These are phyloP conservation scores for Punctoribates punctum DNA, from an alignment of 2,888 invertebrate species.

Conservation along the genomic window DNA sequence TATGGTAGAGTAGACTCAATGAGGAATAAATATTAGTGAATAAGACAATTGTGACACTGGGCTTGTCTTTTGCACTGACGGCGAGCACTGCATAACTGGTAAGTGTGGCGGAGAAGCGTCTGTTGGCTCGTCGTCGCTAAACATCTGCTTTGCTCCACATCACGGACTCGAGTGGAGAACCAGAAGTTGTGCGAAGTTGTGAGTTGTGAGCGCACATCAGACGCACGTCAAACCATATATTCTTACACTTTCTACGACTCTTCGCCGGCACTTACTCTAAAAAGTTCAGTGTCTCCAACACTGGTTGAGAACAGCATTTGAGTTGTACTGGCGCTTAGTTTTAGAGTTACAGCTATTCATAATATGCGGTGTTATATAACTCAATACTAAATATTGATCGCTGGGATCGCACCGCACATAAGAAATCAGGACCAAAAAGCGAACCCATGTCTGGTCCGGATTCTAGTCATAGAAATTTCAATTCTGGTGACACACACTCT, in stretches of 20 bases:
- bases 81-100: not conserved
- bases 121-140: slow-evolving; percentile 14
- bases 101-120: not conserved
- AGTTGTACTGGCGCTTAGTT: not conserved
- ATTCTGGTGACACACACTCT: not conserved
- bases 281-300: not conserved
- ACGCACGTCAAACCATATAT: slow-evolving; percentile 5
- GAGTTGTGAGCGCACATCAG: not conserved
- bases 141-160: slow-evolving; percentile 13
- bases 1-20: slow-evolving; percentile 17
- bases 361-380: slow-evolving; percentile 18
- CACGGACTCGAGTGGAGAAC: slow-evolving; percentile 13
- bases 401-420: not conserved
- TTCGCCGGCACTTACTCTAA: not conserved
- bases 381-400: not conserved
- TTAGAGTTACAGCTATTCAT: not conserved
- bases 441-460: not conserved
- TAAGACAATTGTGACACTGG: slow-evolving; percentile 6
- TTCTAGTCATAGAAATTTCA: not conserved
- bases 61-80: not conserved
- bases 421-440: not conserved
- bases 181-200: slow-evolving; percentile 22
- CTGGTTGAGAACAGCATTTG: not conserved
- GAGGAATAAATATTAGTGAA: slow-evolving; percentile 1
- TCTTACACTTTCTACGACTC: not conserved